A percentile compares a stretch with the other conserved stretches of the same genome.
Evolutionary conservation across 2,797 vertebrate genomes (phyloP).

Genomic region (Phoebastria nigripes): DNA sequence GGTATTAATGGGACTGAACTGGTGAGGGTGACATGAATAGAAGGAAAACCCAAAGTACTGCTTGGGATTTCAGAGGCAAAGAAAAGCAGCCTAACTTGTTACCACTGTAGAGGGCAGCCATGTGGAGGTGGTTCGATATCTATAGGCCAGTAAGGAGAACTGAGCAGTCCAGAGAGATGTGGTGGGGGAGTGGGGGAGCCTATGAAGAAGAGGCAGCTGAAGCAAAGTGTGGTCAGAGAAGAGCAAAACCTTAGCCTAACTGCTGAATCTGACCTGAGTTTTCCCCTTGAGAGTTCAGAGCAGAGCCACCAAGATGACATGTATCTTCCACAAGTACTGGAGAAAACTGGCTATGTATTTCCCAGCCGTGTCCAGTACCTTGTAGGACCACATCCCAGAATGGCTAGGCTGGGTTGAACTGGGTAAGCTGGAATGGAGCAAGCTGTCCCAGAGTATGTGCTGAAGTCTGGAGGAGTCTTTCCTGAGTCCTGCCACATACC

Average conservation of each 20-base stretch:
- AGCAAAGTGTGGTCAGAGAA: neutral
- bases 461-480: neutral
- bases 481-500: neutral
- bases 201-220: neutral
- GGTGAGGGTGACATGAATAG: neutral
- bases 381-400: neutral
- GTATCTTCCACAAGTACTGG: neutral
- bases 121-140: fast-evolving
- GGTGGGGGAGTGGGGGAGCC: neutral
- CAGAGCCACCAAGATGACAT: neutral
- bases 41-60: neutral
- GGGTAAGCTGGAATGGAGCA: neutral
- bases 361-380: neutral
- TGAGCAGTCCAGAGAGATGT: neutral
- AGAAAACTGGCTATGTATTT: neutral
- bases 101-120: neutral
- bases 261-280: neutral
- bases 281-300: neutral
- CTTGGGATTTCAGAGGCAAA: neutral
- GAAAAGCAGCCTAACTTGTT: neutral
- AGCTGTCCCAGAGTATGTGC: neutral
- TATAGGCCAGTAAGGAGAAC: neutral
- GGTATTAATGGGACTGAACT: neutral
- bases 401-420: neutral
- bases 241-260: neutral